A percentile compares a stretch with the other conserved stretches of the same genome.
Conservation (phyloP, 2,113 vertebrate genomes). For the Ifrita kowaldi region DNA sequence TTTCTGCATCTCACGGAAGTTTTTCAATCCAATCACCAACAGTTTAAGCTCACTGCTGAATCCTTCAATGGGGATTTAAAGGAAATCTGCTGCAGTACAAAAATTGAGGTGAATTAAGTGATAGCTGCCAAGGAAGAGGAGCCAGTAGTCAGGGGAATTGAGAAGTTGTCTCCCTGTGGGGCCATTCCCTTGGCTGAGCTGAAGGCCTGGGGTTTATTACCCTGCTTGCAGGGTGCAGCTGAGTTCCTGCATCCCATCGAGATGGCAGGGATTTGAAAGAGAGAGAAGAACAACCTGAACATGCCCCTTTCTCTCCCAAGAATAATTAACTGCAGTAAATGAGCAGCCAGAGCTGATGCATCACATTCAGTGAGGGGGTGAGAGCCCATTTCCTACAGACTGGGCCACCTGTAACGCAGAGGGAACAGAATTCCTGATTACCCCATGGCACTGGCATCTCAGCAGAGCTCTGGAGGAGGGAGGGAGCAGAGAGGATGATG, state of each 20-base stretch:
- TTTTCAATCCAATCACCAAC: not conserved
- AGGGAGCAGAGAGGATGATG: not conserved
- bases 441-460: not conserved
- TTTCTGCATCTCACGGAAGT: rapidly evolving
- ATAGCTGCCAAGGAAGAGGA: not conserved
- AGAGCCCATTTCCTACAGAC: not conserved
- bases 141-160: not conserved
- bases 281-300: not conserved
- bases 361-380: not conserved
- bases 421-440: not conserved
- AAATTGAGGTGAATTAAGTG: not conserved
- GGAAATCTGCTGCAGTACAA: not conserved
- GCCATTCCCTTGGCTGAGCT: not conserved
- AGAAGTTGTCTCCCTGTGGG: not conserved
- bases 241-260: not conserved
- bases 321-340: slow-evolving; percentile 13
- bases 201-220: not conserved
- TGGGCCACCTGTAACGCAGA: not conserved
- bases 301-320: not conserved
- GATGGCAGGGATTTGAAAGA: not conserved
- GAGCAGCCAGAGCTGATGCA: slow-evolving; percentile 7
- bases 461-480: not conserved
- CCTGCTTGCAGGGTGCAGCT: not conserved
- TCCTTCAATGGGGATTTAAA: not conserved
- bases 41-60: not conserved